Evolutionary conservation across 2,113 vertebrate genomes (phyloP).

Genomic region (Oncorhynchus keta): DNA sequence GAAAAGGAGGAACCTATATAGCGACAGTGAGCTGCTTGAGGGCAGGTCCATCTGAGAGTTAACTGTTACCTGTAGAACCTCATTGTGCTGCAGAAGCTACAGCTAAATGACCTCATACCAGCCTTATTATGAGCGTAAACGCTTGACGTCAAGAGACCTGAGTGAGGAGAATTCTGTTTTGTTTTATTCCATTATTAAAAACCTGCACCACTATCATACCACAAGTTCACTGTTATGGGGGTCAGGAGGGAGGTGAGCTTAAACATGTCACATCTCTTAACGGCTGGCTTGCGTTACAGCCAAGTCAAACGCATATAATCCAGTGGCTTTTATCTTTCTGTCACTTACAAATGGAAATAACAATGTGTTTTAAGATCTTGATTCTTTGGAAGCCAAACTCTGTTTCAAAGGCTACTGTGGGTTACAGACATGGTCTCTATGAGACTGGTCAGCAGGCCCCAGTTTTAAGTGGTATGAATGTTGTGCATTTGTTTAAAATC

Average conservation of each 20-base stretch:
- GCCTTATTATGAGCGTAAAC: background rate
- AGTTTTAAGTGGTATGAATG: conserved; percentile 99
- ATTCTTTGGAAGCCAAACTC: conserved; percentile 95
- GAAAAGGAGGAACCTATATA: conserved; percentile 36
- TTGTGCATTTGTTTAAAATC: conserved; percentile 99
- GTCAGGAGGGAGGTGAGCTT: conserved; percentile 29
- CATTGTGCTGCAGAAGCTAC: background rate
- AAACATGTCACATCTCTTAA: conserved; percentile 50
- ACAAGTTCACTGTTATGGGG: background rate
- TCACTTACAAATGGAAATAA: conserved; percentile 61
- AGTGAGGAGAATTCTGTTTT: background rate
- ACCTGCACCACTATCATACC: background rate
- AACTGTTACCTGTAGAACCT: background rate
- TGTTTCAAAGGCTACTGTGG: conserved; percentile 92
- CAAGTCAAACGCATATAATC: conserved; percentile 74
- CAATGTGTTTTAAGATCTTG: conserved; percentile 92
- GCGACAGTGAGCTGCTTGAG: conserved; percentile 33
- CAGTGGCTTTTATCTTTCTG: conserved; percentile 44
- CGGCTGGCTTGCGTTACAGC: conserved; percentile 61
- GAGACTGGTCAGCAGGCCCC: conserved; percentile 99
- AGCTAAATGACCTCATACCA: background rate
- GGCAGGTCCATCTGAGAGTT: conserved; percentile 26
- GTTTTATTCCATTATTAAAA: background rate
- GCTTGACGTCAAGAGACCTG: background rate
- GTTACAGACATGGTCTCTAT: conserved; percentile 99